Percentiles rank a stretch among this genome's conserved stretches.
Conservation (phyloP, 1,140 invertebrate species). For the Drosophila azteca region DNA sequence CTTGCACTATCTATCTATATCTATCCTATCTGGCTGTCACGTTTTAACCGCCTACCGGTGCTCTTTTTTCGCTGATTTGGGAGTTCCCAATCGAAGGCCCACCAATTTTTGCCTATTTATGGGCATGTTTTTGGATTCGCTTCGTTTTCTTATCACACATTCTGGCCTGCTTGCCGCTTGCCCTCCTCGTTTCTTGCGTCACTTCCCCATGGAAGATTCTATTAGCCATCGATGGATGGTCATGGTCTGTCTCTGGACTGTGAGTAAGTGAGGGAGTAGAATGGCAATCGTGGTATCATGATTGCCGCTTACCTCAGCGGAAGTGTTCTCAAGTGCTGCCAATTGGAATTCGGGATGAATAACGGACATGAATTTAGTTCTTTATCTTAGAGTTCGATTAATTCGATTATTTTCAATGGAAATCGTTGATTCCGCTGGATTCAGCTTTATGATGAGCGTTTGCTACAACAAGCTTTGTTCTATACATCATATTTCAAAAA, state of each 20-base stretch:
- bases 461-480: not conserved
- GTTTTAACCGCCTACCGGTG: not conserved
- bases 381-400: not conserved
- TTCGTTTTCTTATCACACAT: constrained; percentile 51
- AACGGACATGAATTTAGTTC: not conserved
- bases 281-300: not conserved
- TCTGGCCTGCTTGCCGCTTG: constrained; percentile 6
- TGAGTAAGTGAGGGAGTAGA: constrained; percentile 31
- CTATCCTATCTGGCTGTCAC: not conserved
- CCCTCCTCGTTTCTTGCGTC: not conserved
- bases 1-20: not conserved
- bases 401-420: not conserved
- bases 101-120: constrained; percentile 71
- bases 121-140: constrained; percentile 63
- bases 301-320: constrained; percentile 14
- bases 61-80: constrained; percentile 16
- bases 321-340: constrained; percentile 3
- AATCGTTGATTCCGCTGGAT: not conserved
- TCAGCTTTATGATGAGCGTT: no score
- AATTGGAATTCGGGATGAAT: not conserved
- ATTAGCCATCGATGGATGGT: constrained; percentile 32
- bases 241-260: constrained; percentile 25
- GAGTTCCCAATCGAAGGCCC: constrained; percentile 35
- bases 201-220: constrained; percentile 17
- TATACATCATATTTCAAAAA: not conserved